Evolutionary conservation across 2,888 invertebrate genomes (phyloP).

Genomic region (Andrena dorsata): DNA sequence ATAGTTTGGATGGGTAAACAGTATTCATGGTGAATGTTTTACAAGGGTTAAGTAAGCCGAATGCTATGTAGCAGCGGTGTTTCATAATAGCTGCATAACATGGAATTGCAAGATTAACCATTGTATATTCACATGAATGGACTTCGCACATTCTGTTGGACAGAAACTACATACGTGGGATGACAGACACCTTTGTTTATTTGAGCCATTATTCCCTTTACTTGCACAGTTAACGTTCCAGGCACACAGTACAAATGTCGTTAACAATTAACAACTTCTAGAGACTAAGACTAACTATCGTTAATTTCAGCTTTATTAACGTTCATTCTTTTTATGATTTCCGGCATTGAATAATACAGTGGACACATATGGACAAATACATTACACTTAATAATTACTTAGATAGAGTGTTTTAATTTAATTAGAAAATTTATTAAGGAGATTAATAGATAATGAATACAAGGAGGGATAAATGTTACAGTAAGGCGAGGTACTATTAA

Average conservation of each 20-base stretch:
- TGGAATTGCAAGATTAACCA: slow-evolving; percentile 15
- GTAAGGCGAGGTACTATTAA: too few species aligned
- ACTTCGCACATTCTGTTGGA: background rate
- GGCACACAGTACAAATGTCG: background rate
- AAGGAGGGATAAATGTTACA: too few species aligned
- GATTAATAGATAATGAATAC: too few species aligned
- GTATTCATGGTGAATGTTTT: background rate
- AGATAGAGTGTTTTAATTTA: too few species aligned
- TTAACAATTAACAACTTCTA: background rate
- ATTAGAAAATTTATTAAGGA: too few species aligned
- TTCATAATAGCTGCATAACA: slow-evolving; percentile 2
- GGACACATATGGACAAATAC: too few species aligned
- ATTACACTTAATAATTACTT: too few species aligned
- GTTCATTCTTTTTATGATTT: background rate
- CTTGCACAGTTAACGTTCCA: background rate
- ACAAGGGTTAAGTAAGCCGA: background rate
- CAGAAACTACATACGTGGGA: slow-evolving; percentile 7
- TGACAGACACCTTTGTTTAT: slow-evolving; percentile 36
- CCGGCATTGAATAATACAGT: background rate
- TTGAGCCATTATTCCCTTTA: slow-evolving; percentile 25
- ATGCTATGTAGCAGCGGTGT: background rate
- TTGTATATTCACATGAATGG: slow-evolving; percentile 22
- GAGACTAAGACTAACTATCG: background rate
- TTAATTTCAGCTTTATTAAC: background rate
- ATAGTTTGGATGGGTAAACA: too few species aligned